Evolutionary conservation across 1,140 invertebrate genomes (phyloP), one percentile per base, ranked within the genome.

Genomic region (Nymphalis io): DNA sequence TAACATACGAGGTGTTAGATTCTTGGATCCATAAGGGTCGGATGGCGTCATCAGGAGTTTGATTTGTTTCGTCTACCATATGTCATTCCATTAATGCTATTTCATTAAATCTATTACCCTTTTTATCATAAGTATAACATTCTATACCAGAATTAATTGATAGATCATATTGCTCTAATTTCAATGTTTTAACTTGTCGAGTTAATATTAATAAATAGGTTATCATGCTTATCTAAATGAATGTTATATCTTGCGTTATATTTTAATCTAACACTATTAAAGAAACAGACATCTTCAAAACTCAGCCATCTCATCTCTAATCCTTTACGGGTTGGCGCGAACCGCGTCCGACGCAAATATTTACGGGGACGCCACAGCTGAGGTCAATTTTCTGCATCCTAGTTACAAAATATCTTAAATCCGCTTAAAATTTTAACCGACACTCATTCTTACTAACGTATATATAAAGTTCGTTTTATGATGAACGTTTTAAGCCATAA

Each of bases 341-440:
- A 77, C 70, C 71, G 76, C 75, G 79, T 85, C 76, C 77, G 74
- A 79, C 78, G 80, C 85, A 86, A 88, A 88, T 88, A 86, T 88
- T 88, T 88, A 85, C 85, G 80, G 78, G 80, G 75, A 79, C 81
- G 72, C 76, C 74, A 78, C 83, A 84, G 77, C 85, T 84, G 84
- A 86, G 85, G 85, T 88, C 85, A 88, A 88, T 88, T 88, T 88
- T 82, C 70, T 48, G 10, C 21, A 6, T 21, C 33, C 6, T 68
- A 72, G 44, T 21, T 33, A 12, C 42, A 70, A 75, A 82, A 83
- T 33, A 62, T 39, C 70, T 15, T 60, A 80, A 80, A 57, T 46
- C 46, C 59, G 16, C 42, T 5, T 12, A 18, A 13, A 55, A 20
- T 2, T 42, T 23, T 39, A 71, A 38, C 16, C 11, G 16, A 82